Base-by-base conservation (phyloP, 2,888 invertebrate genomes). In the Campoplex capitator region DNA sequence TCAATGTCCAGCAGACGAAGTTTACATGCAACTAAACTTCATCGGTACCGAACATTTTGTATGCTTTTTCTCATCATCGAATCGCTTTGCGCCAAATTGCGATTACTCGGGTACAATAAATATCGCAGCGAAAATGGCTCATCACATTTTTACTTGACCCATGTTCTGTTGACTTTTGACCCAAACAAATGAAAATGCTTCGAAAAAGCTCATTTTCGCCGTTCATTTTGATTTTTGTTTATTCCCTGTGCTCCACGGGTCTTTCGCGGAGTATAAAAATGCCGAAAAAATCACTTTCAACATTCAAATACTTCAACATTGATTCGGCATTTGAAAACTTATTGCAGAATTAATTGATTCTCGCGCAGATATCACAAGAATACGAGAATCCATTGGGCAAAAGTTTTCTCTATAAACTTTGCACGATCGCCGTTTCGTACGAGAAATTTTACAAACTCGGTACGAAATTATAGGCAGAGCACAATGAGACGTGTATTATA, bases 1-100 rank as follows among this genome's bases (percentile, higher is more conserved):
- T 83, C 80, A 82, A 83, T 79, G 79, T 68, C 13, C 7, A 23
- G 68, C 38, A 32, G 23, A 28, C 58, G 32, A 73, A 71, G 42
- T 81, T 67, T 85, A 56, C 73, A 81, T 42, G 68, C 70, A 71
- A 32, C 7, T 13, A 62, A 32, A 32, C 32, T 62, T 16, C 0
- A 32, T 62, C 6, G 6, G 6, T 4, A 16, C 16, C 0, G 4
- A 23, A 62, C 32, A 16, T 62, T 58, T 13, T 56, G 6, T 56
- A 0, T 23, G 8, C 8, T 8, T 58, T 58, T 58, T 58, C 7
- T 42, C 42, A 42, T 42, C 9, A 9, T 9, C 6, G 9, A 42
- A 42, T 4, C 13, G n/a, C 2, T 56, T 58, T 28, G 23, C 11
- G 23, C 1, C 23, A 28, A 28, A 28, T 3, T 23, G 11, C 11